Base-by-base conservation (phyloP, 2,888 invertebrate species). In the Drosophila monieri region DNA sequence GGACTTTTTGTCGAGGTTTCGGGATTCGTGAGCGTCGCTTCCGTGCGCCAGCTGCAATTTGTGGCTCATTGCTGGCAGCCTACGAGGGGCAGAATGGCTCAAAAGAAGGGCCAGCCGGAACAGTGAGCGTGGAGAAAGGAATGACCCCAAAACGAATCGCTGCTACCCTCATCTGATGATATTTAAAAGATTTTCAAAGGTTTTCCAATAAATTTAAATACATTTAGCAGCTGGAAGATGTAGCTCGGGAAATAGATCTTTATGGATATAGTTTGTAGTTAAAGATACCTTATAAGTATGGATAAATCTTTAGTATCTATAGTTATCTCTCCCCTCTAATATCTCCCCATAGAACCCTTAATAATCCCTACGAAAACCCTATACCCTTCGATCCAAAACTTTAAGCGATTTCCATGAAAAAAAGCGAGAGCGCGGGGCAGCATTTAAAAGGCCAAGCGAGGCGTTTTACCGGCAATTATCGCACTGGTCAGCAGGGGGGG, bases 381-480 rank as follows among this genome's bases (percentile, higher is more conserved):
- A 46, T 64, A 49, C 69, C 74, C 62, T 44, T n/a, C 68, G 8
- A 21, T 23, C 32, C 30, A 2, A 52, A 35, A 59, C 23, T 68
- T 59, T 25, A 59, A 68, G 41, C 68, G 41, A 53, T 68, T 68
- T 68, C 64, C 57, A 53, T 67, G 59, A 66, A 65, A 51, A 32
- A 53, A 64, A 46, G 46, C 49, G 32, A 67, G 51, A 57, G 47
- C 61, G 67, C 76, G 72, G 73, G 71, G 64, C 76, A 77, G 76
- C 87, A 87, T 80, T 80, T 88, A 85, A 85, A 76, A 80, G 78
- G 77, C 80, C 80, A 85, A 87, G 80, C 84, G 84, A 88, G 85
- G 88, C 87, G 77, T 85, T 88, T 87, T 87, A 85, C 84, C 84
- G 80, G 85, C 87, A 88, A 88, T 88, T 88, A 88, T 88, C 81